Percentiles rank a stretch among this genome's conserved stretches.
Conservation (phyloP, 2,113 vertebrate genomes). For the Neoarius graeffei region DNA sequence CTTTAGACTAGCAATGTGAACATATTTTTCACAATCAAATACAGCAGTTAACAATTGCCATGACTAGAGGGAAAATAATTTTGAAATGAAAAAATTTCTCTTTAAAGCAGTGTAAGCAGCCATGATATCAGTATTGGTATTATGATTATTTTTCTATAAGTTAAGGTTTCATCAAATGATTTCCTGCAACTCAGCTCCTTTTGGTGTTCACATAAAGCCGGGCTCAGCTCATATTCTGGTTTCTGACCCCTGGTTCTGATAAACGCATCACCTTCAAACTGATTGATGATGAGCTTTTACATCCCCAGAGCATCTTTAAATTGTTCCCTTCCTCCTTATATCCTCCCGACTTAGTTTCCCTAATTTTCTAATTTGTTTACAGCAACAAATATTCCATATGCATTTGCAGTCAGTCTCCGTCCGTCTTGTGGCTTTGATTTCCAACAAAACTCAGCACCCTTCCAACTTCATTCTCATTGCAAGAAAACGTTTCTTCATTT, state of each 20-base stretch:
- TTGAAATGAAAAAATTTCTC: neutral
- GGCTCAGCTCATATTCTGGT: neutral
- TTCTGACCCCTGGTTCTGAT: neutral
- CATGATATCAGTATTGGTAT: neutral
- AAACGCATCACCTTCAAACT: neutral
- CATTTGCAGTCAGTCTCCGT: neutral
- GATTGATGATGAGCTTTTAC: neutral
- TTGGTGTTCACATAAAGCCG: neutral
- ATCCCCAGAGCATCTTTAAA: neutral
- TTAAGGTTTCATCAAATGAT: neutral
- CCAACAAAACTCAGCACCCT: neutral
- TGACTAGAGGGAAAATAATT: neutral
- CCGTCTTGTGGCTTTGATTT: conserved; percentile 9
- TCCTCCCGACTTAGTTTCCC: neutral
- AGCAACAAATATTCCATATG: neutral
- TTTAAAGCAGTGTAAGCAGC: neutral
- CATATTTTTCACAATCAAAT: neutral
- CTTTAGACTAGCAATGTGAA: neutral
- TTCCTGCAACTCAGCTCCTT: neutral
- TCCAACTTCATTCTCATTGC: neutral
- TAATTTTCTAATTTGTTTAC: neutral
- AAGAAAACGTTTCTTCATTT: neutral
- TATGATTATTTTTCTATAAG: neutral
- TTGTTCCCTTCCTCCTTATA: too few relatives aligned
- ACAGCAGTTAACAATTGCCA: neutral